Base-by-base conservation (phyloP, 2,113 vertebrate genomes). In the Furnarius figulus region DNA sequence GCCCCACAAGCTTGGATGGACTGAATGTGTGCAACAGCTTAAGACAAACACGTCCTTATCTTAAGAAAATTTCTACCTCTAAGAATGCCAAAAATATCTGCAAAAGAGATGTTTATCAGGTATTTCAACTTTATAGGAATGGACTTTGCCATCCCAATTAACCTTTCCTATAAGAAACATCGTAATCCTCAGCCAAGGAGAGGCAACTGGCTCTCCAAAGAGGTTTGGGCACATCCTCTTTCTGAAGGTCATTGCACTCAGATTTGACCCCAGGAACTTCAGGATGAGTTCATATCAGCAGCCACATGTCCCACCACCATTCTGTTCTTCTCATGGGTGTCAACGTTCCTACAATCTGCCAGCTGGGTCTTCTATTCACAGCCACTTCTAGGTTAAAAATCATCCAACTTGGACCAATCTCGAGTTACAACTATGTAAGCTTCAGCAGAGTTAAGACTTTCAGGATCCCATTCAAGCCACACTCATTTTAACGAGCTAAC, bases 391-490 rank as follows among this genome's bases (percentile, higher is more conserved):
- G 90, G 70, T 35, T 70, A 56, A 92, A 78, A 93, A 81, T 94
- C 84, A 68, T 52, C 63, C 86, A 89, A 18, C 81, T 77, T 74
- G 88, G 61, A 85, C 75, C 49, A 75, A 35, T 49, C 87, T 93
- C 59, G 4, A 90, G n/a, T 87, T 65, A 79, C 56, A 96, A 28
- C 66, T 94, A 76, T 78, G 79, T 17, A 62, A 86, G 90, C 82
- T 90, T 71, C n/a, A 4, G 56, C 50, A 0, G 10, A 94, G 59
- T 87, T 89, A 68, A 72, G 67, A 65, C 42, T 80, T 92, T 82
- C 76, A 93, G 89, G 93, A 96, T 89, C 93, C 62, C 79, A 42
- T 92, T 90, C 93, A 91, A 95, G 94, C 91, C 97, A 95, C 95
- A 94, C 84, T 55, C 70, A 89, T 96, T 96, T 97, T 82, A 95